A percentile compares a stretch with the other conserved stretches of the same genome.
Evolutionary conservation across 1,140 invertebrate genomes (phyloP).

Genomic region (Heliothis virescens): DNA sequence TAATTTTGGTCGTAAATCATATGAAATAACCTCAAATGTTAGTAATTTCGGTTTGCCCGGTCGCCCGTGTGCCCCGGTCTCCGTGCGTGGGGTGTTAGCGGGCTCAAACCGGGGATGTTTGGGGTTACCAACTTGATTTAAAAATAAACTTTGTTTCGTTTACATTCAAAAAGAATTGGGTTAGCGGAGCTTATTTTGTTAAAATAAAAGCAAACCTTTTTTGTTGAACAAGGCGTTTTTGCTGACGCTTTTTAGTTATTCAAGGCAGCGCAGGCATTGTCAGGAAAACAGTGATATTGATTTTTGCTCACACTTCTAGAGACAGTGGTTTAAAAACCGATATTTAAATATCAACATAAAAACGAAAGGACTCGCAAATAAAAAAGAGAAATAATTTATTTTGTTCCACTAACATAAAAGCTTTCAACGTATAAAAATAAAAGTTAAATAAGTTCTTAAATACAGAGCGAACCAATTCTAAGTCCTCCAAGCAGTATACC

Average conservation of each 20-base stretch:
- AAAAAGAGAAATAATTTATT: neutral
- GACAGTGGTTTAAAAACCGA: neutral
- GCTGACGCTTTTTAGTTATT: conserved; percentile 22
- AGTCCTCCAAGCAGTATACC: neutral
- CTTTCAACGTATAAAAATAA: neutral
- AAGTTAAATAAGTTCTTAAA: conserved; percentile 11
- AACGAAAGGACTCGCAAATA: neutral
- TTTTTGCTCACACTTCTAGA: neutral
- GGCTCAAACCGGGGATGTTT: conserved; percentile 19
- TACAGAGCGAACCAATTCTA: neutral
- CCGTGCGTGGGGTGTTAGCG: conserved; percentile 43
- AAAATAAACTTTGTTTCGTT: conserved; percentile 38
- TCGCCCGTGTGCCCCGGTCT: conserved; percentile 1
- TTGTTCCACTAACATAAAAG: neutral
- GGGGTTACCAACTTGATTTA: conserved; percentile 11
- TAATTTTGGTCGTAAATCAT: conserved; percentile 66
- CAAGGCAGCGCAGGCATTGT: conserved; percentile 2
- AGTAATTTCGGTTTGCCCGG: conserved; percentile 57
- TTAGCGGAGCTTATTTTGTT: conserved; percentile 31
- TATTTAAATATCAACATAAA: neutral
- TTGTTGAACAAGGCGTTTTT: conserved; percentile 26
- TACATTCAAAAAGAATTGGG: conserved; percentile 33
- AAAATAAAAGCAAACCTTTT: conserved; percentile 25
- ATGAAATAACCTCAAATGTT: conserved; percentile 67
- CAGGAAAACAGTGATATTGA: conserved; percentile 23